These are phyloP conservation scores for Poeciliopsis infans DNA, from an alignment of 2,797 vertebrate genomes.

Conservation along the genomic window DNA sequence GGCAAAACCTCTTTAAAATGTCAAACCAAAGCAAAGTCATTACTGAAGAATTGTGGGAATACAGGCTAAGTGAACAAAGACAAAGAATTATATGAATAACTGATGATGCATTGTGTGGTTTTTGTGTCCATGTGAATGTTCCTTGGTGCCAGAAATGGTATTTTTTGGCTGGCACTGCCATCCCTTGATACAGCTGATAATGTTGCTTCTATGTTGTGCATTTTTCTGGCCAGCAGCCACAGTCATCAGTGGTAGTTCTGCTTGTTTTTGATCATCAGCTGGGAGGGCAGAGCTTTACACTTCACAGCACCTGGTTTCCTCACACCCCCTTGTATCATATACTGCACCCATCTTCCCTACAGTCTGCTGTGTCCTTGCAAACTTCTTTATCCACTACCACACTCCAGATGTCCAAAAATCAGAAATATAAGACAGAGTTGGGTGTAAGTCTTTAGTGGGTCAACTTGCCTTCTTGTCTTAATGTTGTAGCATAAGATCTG, in stretches of 20 bases:
- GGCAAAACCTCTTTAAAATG: constrained; percentile 43
- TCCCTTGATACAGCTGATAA: constrained; percentile 49
- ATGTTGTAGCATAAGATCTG: not conserved
- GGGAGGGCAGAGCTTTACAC: constrained; percentile 70
- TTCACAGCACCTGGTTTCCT: constrained; percentile 74
- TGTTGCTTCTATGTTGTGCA: constrained; percentile 36
- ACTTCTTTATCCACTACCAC: constrained; percentile 52
- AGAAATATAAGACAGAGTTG: constrained; percentile 18
- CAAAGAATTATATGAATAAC: constrained; percentile 48
- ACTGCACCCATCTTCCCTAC: constrained; percentile 42
- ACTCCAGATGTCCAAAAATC: constrained; percentile 54
- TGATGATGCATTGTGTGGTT: constrained; percentile 39
- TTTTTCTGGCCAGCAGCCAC: constrained; percentile 66
- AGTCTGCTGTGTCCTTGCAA: constrained; percentile 65
- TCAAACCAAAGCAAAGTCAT: constrained; percentile 47
- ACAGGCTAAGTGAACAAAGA: constrained; percentile 51
- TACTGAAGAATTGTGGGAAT: constrained; percentile 43
- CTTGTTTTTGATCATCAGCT: constrained; percentile 79
- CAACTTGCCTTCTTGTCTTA: not conserved
- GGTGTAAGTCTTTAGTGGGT: not conserved
- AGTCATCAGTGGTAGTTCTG: constrained; percentile 66
- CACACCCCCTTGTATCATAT: constrained; percentile 41
- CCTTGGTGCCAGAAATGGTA: constrained; percentile 17
- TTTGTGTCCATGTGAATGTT: constrained; percentile 34
- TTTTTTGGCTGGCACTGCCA: constrained; percentile 36